These are phyloP conservation scores for Drosophila lutescens DNA, from an alignment of 2,888 invertebrate genomes.

Conservation along the genomic window DNA sequence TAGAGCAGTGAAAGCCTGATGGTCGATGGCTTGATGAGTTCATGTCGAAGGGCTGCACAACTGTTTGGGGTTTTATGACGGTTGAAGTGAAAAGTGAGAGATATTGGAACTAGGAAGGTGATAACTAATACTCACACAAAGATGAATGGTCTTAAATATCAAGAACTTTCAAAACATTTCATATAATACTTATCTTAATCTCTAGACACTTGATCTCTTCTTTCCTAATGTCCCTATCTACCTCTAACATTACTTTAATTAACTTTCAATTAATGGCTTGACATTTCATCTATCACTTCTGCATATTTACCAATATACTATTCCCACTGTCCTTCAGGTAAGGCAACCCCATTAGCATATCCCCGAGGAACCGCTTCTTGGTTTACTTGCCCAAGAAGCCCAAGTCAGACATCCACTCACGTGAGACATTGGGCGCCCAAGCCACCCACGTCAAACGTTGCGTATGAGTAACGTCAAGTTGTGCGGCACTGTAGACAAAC, in stretches of 20 bases:
- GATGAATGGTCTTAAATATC: neutral
- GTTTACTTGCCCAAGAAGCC: conserved; percentile 29
- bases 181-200: neutral
- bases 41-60: conserved; percentile 25
- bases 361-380: conserved; percentile 31
- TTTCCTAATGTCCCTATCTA: neutral
- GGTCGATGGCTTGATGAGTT: conserved; percentile 32
- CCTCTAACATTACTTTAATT: neutral
- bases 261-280: conserved; percentile 20
- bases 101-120: neutral
- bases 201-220: neutral
- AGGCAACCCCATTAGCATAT: conserved; percentile 43
- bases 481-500: conserved; percentile 36
- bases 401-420: conserved; percentile 28
- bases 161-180: too few relatives aligned
- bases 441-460: conserved; percentile 49
- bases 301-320: neutral
- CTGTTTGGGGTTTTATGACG: conserved; percentile 15
- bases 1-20: conserved; percentile 31
- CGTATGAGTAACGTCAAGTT: conserved; percentile 67
- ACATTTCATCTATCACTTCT: conserved; percentile 23
- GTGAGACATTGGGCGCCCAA: conserved; percentile 17
- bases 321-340: conserved; percentile 36
- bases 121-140: neutral
- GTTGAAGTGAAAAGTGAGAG: conserved; percentile 1